Conservation (phyloP, 2,113 vertebrate genomes). For the Anser brachyrhynchus region DNA sequence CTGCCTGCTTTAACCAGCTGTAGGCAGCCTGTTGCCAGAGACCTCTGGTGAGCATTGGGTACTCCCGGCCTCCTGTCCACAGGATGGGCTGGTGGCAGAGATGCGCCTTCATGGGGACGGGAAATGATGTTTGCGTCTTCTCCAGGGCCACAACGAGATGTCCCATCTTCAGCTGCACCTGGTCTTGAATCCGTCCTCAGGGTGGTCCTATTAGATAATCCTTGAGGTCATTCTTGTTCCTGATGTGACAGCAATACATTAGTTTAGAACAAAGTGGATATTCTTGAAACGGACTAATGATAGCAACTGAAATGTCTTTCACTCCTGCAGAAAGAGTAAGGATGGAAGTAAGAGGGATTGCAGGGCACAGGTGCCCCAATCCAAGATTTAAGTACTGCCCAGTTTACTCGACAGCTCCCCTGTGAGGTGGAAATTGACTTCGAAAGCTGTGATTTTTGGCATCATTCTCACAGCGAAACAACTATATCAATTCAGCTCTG, state of each 20-base stretch:
- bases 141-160: not conserved
- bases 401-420: not conserved
- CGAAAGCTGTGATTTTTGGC: not conserved
- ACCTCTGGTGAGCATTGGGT: not conserved
- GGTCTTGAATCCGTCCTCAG: not conserved
- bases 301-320: not conserved
- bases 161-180: not conserved
- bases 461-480: not conserved
- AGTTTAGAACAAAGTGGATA: not conserved
- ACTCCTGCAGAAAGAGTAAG: not conserved
- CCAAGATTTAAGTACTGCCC: not conserved
- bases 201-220: not conserved
- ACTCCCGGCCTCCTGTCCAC: not conserved
- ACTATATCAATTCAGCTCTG: conserved; percentile 13
- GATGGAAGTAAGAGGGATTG: not conserved
- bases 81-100: not conserved
- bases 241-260: not conserved
- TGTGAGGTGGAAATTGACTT: not conserved
- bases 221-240: not conserved
- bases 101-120: not conserved
- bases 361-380: not conserved
- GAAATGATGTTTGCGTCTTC: accelerated
- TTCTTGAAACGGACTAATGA: not conserved
- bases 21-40: not conserved
- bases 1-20: not conserved